phyloP scores from a whole-genome alignment of 2,113 vertebrate species.

The Poeciliopsis retropinna region DNA sequence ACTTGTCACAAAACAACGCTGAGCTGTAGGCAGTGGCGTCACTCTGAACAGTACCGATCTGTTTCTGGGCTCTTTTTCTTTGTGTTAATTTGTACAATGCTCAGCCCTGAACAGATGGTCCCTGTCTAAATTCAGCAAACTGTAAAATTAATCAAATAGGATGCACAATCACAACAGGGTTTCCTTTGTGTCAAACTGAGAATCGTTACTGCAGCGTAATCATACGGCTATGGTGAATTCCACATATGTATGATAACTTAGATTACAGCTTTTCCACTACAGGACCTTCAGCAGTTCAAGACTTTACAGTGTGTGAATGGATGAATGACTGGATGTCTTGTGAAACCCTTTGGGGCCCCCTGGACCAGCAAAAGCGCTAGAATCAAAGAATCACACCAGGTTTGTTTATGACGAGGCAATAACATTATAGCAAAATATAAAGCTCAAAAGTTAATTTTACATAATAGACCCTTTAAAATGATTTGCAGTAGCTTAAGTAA shows the following conservation, averaged over 20 bases:
- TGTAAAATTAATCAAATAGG: slow-evolving; percentile 57
- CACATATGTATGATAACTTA: slow-evolving; percentile 35
- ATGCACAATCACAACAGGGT: slow-evolving; percentile 41
- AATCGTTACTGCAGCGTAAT: slow-evolving; percentile 28
- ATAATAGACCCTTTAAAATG: too few species aligned
- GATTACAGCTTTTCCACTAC: slow-evolving; percentile 15
- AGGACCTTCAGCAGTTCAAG: neutral
- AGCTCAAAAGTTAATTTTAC: too few species aligned
- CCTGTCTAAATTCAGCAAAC: slow-evolving; percentile 48
- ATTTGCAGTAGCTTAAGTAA: too few species aligned
- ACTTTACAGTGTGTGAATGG: neutral
- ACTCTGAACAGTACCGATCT: slow-evolving; percentile 26
- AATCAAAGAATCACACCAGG: too few species aligned
- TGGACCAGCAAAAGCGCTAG: too few species aligned
- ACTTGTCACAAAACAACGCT: slow-evolving; percentile 38
- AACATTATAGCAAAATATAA: too few species aligned
- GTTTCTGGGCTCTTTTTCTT: neutral
- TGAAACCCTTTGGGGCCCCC: too few species aligned
- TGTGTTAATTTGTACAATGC: neutral
- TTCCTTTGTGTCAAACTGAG: slow-evolving; percentile 31
- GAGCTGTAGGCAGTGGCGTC: slow-evolving; percentile 26
- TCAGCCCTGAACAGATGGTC: slow-evolving; percentile 35
- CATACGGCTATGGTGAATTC: slow-evolving; percentile 24
- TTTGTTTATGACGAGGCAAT: too few species aligned
- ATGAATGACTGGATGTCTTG: too few species aligned